Evolutionary conservation across 2,113 vertebrate genomes (phyloP).

Genomic region (Cacatua alba): DNA sequence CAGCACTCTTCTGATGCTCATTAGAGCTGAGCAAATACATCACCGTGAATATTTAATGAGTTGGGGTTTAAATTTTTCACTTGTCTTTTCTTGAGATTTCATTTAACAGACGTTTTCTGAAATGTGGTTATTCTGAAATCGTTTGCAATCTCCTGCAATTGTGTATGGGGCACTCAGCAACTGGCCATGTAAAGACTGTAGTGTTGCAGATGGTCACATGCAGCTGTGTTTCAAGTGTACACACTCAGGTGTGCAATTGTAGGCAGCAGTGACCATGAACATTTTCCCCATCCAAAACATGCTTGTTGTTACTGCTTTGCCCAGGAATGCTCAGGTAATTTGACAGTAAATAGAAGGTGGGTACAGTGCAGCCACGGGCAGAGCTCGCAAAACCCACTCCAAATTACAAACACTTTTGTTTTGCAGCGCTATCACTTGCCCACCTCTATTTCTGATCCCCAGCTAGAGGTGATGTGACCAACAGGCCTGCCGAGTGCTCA

Average conservation of each 20-base stretch:
- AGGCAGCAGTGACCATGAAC: not conserved
- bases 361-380: too few relatives aligned
- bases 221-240: not conserved
- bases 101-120: not conserved
- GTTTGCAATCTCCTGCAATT: not conserved
- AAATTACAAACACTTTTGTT: not conserved
- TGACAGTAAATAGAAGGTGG: too few relatives aligned
- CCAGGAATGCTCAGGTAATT: not conserved
- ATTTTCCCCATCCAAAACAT: not conserved
- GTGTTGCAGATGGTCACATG: not conserved
- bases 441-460: not conserved
- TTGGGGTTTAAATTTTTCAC: not conserved
- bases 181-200: not conserved
- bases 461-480: not conserved
- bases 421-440: not conserved
- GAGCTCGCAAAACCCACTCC: not conserved
- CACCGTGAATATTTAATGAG: not conserved
- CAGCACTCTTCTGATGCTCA: not conserved
- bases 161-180: not conserved
- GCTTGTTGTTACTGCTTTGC: not conserved
- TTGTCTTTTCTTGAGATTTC: not conserved
- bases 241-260: not conserved
- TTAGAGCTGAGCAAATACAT: constrained; percentile 19
- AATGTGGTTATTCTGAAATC: not conserved
- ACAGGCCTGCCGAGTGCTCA: not conserved